Evolutionary conservation across 2,113 vertebrate genomes (phyloP), one percentile per base, ranked within the genome.

Genomic region (Silurus glanis): DNA sequence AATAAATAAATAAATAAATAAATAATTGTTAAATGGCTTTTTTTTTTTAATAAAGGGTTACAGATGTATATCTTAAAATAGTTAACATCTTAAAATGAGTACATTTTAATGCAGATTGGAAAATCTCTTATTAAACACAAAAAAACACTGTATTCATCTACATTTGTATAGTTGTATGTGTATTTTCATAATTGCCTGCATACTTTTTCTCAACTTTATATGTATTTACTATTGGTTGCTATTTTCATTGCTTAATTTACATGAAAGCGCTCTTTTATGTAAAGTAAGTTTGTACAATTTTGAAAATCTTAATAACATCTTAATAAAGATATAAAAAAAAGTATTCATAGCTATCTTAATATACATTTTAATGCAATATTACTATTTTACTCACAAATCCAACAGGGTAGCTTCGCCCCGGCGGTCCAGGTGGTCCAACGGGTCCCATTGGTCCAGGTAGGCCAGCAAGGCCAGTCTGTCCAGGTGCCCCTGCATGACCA

Each of bases 401-500:
- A 87, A 91, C 94, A 0, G 91, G 91, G 0, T 94, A 93, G 90
- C 94, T 91, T 0, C 90, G 91, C 8, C 96, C 96, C 0, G 96
- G 95, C 0, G 96, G 97, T 0, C 97, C 97, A 0, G 97, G 95
- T 4, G 23, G 95, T 13, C 98, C 98, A 7, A 91, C 93, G 0
- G 97, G 98, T 91, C 98, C 98, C 0, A 96, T 94, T 0, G 98
- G 97, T 71, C 98, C 98, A 0, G 97, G 97, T 47, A 96, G 89
- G 14, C 97, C 98, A 56, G 95, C 95, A 25, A 97, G 90, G 5
- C 97, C 97, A 0, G 49, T 3, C 69, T 97, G 86, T 82, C 98
- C 98, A 0, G 95, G 62, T 6, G 76, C 0, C 23, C 98, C 98
- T 0, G 86, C 58, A 10, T 89, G 87, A 69, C 98, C 98, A 0